These are phyloP conservation scores for Neria commutata DNA, from an alignment of 2,888 invertebrate genomes.

Conservation along the genomic window DNA sequence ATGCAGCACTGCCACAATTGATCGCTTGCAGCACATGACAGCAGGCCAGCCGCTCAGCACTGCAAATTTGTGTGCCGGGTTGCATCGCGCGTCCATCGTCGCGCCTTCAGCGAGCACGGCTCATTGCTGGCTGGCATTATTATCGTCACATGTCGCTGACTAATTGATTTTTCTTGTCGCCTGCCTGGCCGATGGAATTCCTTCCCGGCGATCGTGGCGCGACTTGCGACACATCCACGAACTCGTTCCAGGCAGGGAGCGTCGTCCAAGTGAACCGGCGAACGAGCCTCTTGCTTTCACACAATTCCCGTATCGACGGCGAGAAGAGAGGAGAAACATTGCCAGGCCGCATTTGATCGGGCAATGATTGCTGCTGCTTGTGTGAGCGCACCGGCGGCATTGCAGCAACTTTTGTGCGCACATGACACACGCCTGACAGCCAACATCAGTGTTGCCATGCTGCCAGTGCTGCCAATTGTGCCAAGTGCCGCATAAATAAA, in stretches of 20 bases:
- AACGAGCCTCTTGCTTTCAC: constrained; percentile 2
- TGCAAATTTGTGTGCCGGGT: too few species aligned
- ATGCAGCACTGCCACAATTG: background rate
- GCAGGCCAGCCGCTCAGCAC: too few species aligned
- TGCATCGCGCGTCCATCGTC: constrained; percentile 16
- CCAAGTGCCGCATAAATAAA: constrained; percentile 51
- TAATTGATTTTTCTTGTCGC: constrained; percentile 64
- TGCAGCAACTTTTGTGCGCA: constrained; percentile 47
- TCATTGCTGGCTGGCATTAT: constrained; percentile 57
- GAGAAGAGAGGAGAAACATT: background rate
- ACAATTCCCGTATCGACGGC: constrained; percentile 14
- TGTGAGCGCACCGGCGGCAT: constrained; percentile 9
- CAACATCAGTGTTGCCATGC: constrained; percentile 48
- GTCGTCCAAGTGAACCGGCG: constrained; percentile 2
- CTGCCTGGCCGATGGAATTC: constrained; percentile 42
- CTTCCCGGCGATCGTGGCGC: background rate
- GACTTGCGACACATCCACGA: background rate
- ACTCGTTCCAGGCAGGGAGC: background rate
- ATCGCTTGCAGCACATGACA: too few species aligned
- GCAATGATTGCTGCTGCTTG: constrained; percentile 18
- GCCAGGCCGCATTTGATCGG: background rate
- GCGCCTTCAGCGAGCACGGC: constrained; percentile 31
- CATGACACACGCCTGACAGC: constrained; percentile 47
- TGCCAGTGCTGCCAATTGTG: constrained; percentile 49
- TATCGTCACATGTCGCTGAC: constrained; percentile 63